phyloP scores from a whole-genome alignment of 1,140 invertebrate species.

The Diabrotica virgifera region DNA sequence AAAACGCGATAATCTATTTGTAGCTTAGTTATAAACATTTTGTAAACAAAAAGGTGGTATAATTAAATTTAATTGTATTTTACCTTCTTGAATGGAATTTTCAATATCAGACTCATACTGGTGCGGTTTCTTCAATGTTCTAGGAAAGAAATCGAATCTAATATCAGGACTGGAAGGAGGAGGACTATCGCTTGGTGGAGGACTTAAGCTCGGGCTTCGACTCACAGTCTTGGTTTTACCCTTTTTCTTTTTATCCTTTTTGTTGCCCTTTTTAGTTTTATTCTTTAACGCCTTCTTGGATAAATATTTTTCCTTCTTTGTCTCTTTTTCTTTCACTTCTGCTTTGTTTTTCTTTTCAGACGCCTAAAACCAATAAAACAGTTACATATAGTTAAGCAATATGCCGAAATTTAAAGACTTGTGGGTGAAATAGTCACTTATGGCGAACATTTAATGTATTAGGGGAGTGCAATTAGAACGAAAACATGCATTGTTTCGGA shows the following conservation, averaged over 20 bases:
- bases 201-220: constrained; percentile 42
- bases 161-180: constrained; percentile 36
- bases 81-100: constrained; percentile 11
- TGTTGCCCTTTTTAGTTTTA: constrained; percentile 40
- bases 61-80: not conserved
- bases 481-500: too few relatives aligned
- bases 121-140: constrained; percentile 17
- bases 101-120: constrained; percentile 18
- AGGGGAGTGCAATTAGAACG: too few relatives aligned
- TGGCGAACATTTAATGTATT: too few relatives aligned
- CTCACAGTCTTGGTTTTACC: constrained; percentile 33
- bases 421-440: too few relatives aligned
- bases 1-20: too few relatives aligned
- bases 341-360: not conserved
- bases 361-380: not conserved
- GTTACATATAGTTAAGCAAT: not conserved
- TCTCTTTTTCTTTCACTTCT: not conserved
- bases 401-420: not conserved
- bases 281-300: constrained; percentile 12
- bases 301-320: not conserved
- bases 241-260: constrained; percentile 42
- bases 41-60: not conserved
- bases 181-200: constrained; percentile 41
- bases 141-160: constrained; percentile 28
- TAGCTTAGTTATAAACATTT: not conserved